Percentiles rank a stretch among this genome's conserved stretches.
Conservation (phyloP, 2,888 invertebrate genomes). For the Leptopterna dolabrata region DNA sequence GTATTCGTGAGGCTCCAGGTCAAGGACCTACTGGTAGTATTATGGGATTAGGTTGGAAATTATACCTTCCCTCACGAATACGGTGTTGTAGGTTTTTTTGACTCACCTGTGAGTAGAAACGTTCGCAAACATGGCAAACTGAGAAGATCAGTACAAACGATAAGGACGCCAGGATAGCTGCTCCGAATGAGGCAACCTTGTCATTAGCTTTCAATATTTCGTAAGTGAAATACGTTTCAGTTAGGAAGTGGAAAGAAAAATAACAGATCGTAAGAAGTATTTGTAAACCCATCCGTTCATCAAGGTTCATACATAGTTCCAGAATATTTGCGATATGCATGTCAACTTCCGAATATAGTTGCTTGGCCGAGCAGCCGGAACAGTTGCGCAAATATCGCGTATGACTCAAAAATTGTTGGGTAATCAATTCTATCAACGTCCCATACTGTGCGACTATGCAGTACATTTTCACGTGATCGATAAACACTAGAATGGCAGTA, state of each 20-base stretch:
- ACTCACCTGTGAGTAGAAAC: constrained; percentile 14
- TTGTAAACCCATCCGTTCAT: neutral
- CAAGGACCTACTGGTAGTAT: no score
- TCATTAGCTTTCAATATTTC: neutral
- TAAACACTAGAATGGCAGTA: neutral
- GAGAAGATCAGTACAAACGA: neutral
- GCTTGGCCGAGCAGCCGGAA: neutral
- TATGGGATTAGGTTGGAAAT: no score
- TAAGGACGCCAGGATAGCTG: neutral
- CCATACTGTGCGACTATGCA: neutral
- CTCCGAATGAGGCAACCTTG: neutral
- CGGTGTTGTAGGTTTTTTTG: neutral
- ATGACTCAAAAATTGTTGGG: neutral
- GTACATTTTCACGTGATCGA: neutral
- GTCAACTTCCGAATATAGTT: neutral
- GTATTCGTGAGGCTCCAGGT: no score
- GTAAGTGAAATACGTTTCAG: neutral
- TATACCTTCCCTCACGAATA: no score
- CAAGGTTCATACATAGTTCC: neutral
- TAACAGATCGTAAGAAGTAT: neutral
- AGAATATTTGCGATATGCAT: neutral
- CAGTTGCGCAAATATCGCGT: neutral
- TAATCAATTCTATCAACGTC: neutral
- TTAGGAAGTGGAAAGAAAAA: constrained; percentile 12
- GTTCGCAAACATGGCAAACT: neutral